phyloP scores from a whole-genome alignment of 2,797 vertebrate species.

The Channa striata region DNA sequence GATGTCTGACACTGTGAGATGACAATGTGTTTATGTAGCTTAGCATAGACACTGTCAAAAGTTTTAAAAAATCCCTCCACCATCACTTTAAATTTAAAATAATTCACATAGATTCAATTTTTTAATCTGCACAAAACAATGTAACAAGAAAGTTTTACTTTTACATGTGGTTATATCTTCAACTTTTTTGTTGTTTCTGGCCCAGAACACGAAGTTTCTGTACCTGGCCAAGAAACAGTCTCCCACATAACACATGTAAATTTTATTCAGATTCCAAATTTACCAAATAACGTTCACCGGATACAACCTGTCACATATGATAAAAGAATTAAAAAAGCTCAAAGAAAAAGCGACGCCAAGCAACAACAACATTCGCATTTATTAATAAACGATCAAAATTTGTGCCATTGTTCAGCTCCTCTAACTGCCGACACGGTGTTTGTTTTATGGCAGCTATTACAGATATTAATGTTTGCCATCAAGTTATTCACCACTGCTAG shows the following conservation, averaged over 20 bases:
- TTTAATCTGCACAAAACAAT: too few species aligned
- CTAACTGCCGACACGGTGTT: slow-evolving; percentile 26
- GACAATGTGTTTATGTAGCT: too few species aligned
- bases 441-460: slow-evolving; percentile 41
- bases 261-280: background rate
- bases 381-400: slow-evolving; percentile 7
- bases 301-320: slow-evolving; percentile 6
- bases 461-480: slow-evolving; percentile 45
- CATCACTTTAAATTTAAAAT: too few species aligned
- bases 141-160: background rate
- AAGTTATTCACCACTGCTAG: slow-evolving; percentile 17
- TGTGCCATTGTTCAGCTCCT: slow-evolving; percentile 47
- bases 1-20: too few species aligned
- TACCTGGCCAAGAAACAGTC: slow-evolving; percentile 8
- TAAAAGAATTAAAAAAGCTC: slow-evolving; percentile 4
- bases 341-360: slow-evolving; percentile 21
- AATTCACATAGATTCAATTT: too few species aligned
- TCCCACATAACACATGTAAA: background rate
- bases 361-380: background rate
- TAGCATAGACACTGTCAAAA: background rate
- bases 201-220: background rate
- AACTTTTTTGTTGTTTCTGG: background rate
- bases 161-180: background rate
- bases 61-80: background rate
- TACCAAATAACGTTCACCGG: background rate